Percentiles rank a stretch among this genome's conserved stretches.
phyloP scores from a whole-genome alignment of 2,888 invertebrate species.

The Drosophila setosimentum region DNA sequence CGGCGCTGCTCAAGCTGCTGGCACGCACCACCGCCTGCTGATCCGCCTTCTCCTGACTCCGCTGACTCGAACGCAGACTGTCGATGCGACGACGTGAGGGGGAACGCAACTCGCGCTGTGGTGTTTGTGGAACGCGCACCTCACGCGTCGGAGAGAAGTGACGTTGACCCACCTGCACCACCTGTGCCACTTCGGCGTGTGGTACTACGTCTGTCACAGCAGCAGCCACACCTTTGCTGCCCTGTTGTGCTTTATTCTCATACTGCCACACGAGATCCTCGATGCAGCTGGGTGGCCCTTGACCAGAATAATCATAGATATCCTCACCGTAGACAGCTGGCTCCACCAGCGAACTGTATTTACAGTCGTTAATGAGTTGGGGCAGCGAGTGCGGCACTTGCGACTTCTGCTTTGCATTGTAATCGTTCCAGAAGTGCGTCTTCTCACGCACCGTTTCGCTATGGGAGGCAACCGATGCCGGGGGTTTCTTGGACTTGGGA shows the following conservation, averaged over 20 bases:
- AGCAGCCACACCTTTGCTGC: neutral
- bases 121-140: constrained; percentile 85
- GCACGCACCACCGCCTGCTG: constrained; percentile 86
- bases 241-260: constrained; percentile 68
- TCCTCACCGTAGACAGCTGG: constrained; percentile 48
- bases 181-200: constrained; percentile 36
- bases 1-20: constrained; percentile 89
- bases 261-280: constrained; percentile 84
- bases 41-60: constrained; percentile 53
- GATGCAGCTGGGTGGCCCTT: constrained; percentile 84
- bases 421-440: constrained; percentile 88
- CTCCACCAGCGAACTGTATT: constrained; percentile 87
- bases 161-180: constrained; percentile 27
- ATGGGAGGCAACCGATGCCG: constrained; percentile 75
- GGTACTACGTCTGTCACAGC: constrained; percentile 63
- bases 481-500: constrained; percentile 35
- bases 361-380: constrained; percentile 88
- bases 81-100: constrained; percentile 89
- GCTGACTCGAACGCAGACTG: constrained; percentile 79
- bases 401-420: constrained; percentile 83
- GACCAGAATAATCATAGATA: constrained; percentile 58
- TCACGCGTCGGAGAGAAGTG: constrained; percentile 83
- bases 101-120: constrained; percentile 86
- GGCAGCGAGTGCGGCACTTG: constrained; percentile 85
- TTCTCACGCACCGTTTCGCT: constrained; percentile 89